Base-by-base conservation (phyloP, 2,113 vertebrate genomes). In the Asarcornis scutulata region DNA sequence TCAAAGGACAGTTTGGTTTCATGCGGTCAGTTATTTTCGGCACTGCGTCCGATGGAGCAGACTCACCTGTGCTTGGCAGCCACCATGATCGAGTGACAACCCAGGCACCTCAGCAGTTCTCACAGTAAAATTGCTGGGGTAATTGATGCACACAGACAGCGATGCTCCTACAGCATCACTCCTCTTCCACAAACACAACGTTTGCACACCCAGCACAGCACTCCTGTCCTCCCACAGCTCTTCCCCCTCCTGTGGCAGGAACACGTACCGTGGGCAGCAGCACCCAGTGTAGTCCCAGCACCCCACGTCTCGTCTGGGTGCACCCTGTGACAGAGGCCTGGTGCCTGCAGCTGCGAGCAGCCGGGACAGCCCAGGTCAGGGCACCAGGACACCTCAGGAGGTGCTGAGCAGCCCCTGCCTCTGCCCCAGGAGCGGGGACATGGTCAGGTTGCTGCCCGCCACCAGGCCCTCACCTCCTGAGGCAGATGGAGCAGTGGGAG, bases 261-360 rank as follows among this genome's bases (percentile, higher is more conserved):
- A 31, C 50, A 38, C 36, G 32, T 13, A 40, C 29, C 38, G n/a
- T 1, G 20, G 69, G 42, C 76, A 86, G 74, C 2, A 9, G 32
- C 1, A 32, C 8, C 52, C 13, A 15, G 58, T 34, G 15, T 26
- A 27, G 21, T 46, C n/a, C 46, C 12, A 0, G 3, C 20, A 59
- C 23, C 17, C 34, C 62, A 34, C 8, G 0, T 9, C 15, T 3
- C 2, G 16, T 4, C 44, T 17, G 2, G 12, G 3, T 21, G 21
- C 31, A 13, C 55, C 53, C 27, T 18, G 27, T 18, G 63, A 56
- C n/a, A 46, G 17, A 23, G 62, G 17, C 52, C 76, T 23, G 2
- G 50, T 6, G 11, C 11, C 6, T 44, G 34, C 23, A 40, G 46
- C 50, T 9, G 11, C 16, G 13, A 59, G 48, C 46, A 29, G 68